Evolutionary conservation across 2,888 invertebrate species (phyloP), one percentile per base, ranked within the genome.

Genomic region (Pardosa pseudoannulata): DNA sequence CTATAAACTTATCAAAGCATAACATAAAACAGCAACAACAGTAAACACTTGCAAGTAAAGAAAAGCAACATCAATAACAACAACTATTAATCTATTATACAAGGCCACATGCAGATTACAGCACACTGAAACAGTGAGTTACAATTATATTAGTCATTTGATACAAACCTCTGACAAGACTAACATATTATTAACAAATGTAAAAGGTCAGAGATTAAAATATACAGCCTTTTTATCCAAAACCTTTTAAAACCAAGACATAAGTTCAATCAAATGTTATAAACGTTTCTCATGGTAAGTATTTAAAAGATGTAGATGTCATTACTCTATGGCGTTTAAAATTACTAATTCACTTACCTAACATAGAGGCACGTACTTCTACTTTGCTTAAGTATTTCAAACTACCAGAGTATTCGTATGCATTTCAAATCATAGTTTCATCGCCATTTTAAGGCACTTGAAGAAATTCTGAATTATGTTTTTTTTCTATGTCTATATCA

Each of bases 51-150:
- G 46, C 70, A 28, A 46, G 23, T 46, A 46, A 46, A 46, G 7
- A 56, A 76, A 78, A 78, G 78, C 83, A 73, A 78, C 78, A 73
- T 73, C 72, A n/a, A 82, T 64, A 73, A 72, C 72, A 83, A 78
- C 73, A 83, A 23, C 83, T 83, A 83, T 29, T 56, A 65, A 67
- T 31, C 76, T 83, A 83, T 50, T 67, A 29, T 83, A 83, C 78
- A 83, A 78, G 83, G 78, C 78, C 83, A 83, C 83, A 83, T 83
- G 83, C 83, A 83, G n/a, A 56, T 71, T 71, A 83, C 82, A 76
- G 23, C 71, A 83, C 83, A 78, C 11, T 72, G 56, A 71, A 78
- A 83, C 83, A 83, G n/a, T 67, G 32, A 67, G 31, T 19, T 78
- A 65, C 71, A 83, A 50, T n/a, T 65, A 76, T 67, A 56, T 29